phyloP scores from a whole-genome alignment of 1,140 invertebrate species.

The Brachionus rubens region DNA sequence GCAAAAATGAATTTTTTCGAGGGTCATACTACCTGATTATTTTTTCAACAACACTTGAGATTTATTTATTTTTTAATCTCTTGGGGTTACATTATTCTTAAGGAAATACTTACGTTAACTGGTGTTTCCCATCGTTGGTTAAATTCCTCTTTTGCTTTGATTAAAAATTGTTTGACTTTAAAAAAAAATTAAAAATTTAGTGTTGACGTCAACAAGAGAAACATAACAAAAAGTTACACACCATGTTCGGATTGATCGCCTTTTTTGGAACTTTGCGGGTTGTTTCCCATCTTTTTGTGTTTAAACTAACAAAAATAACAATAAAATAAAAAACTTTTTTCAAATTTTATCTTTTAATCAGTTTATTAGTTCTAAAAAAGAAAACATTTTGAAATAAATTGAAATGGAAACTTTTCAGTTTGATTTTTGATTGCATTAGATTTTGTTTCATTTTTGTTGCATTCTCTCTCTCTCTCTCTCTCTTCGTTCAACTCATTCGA shows the following conservation, averaged over 20 bases:
- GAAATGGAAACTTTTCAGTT: no score
- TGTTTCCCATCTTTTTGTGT: conserved; percentile 27
- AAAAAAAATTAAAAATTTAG: background rate
- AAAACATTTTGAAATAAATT: no score
- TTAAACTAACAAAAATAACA: no score
- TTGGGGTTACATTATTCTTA: background rate
- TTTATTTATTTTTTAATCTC: background rate
- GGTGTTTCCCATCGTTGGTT: conserved; percentile 6
- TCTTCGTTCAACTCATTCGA: background rate
- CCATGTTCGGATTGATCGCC: conserved; percentile 41
- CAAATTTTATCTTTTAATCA: no score
- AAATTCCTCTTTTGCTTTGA: conserved; percentile 31
- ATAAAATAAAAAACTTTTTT: no score
- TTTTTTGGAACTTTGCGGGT: conserved; percentile 38
- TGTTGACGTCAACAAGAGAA: background rate
- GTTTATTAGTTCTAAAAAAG: no score
- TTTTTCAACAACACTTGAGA: no score
- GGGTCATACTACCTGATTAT: no score
- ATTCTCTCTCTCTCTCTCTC: no score
- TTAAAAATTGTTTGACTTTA: background rate
- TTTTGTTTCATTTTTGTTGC: no score
- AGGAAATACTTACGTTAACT: background rate
- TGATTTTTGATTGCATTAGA: no score
- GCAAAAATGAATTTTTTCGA: no score
- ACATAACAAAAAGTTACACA: background rate